Conservation (phyloP, 1,140 invertebrate species). For the Rhagoletis pomonella region DNA sequence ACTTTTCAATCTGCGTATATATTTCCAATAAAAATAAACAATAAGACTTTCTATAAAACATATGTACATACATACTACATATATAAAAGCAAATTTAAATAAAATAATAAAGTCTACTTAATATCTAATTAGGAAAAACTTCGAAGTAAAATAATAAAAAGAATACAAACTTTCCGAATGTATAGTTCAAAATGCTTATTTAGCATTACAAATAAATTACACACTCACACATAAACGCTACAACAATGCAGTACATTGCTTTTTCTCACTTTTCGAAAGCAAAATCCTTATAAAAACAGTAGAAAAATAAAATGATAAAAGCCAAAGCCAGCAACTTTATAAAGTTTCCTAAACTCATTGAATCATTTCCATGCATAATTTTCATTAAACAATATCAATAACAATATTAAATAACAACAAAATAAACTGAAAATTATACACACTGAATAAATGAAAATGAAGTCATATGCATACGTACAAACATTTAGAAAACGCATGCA, state of each 20-base stretch:
- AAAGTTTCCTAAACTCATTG: background rate
- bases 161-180: background rate
- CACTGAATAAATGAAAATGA: background rate
- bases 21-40: no score
- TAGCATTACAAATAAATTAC: background rate
- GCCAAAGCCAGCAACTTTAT: constrained; percentile 12
- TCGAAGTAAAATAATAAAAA: background rate
- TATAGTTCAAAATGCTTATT: constrained; percentile 1
- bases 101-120: background rate
- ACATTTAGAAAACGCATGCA: constrained; percentile 14
- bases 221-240: background rate
- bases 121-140: background rate
- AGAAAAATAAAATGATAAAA: background rate
- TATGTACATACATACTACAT: background rate
- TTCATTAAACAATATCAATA: background rate
- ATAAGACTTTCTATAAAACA: background rate
- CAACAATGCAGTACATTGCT: background rate
- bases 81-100: background rate
- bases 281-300: background rate
- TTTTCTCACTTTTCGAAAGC: background rate
- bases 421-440: background rate
- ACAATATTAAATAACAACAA: background rate
- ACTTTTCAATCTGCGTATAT: no score
- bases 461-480: constrained; percentile 9
- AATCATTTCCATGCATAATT: background rate